These are phyloP conservation scores for Paelopatides confundens DNA, from an alignment of 53 echinoderm and acorn worm species.

Conservation along the genomic window DNA sequence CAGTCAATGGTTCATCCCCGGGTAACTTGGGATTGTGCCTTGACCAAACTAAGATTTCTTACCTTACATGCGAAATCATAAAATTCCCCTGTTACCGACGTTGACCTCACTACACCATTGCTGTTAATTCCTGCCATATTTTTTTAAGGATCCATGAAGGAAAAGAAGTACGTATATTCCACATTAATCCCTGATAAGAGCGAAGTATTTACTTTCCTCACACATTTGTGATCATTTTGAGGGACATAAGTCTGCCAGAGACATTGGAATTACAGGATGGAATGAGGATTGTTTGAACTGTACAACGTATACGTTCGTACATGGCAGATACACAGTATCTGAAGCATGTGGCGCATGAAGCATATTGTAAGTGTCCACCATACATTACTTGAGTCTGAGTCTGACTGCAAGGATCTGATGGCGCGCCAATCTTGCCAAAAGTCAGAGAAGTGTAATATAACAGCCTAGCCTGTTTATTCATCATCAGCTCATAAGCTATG, in stretches of 20 bases:
- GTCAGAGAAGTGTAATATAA: neutral
- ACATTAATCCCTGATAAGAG: constrained; percentile 32
- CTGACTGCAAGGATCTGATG: no score
- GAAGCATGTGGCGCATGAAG: neutral
- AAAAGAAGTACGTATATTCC: constrained; percentile 1
- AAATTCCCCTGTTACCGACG: constrained; percentile 89
- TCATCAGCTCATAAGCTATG: no score
- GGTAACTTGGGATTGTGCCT: no score
- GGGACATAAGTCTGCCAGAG: neutral
- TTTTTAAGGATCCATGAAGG: constrained; percentile 42
- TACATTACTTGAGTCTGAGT: no score
- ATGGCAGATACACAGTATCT: neutral
- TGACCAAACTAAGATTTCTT: constrained; percentile 6
- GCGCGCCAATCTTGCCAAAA: neutral
- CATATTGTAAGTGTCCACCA: no score
- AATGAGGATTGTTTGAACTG: neutral
- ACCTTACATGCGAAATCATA: constrained; percentile 99
- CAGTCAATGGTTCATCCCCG: no score
- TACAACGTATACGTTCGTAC: neutral
- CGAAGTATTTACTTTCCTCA: neutral
- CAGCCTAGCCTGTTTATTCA: no score
- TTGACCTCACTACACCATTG: constrained; percentile 95
- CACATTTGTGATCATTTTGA: neutral
- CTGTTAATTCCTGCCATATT: constrained; percentile 68
- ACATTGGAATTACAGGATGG: neutral